These are phyloP conservation scores for Suillia variegata DNA, from an alignment of 2,888 invertebrate genomes.

Conservation along the genomic window DNA sequence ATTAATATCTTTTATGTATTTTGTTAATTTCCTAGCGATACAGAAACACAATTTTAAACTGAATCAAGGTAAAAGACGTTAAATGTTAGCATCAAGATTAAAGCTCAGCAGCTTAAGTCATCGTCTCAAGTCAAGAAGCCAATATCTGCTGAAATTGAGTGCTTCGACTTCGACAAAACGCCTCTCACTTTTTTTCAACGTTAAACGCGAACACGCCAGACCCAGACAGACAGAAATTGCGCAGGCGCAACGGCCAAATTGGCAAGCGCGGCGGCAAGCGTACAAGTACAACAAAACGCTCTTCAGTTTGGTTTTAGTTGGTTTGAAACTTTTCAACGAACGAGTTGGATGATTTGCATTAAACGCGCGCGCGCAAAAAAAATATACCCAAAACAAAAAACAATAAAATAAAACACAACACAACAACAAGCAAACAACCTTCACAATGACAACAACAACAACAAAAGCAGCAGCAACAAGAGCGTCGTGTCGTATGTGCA, in stretches of 20 bases:
- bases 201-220: too few relatives aligned
- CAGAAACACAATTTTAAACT: too few relatives aligned
- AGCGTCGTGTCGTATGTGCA: constrained; percentile 18
- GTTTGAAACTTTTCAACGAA: constrained; percentile 32
- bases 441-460: constrained; percentile 30
- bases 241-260: not conserved
- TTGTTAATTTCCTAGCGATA: too few relatives aligned
- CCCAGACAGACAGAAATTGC: not conserved
- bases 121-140: too few relatives aligned
- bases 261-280: not conserved
- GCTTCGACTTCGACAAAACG: constrained; percentile 22
- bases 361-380: not conserved
- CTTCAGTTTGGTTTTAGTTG: constrained; percentile 30
- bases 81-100: too few relatives aligned
- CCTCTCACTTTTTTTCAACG: constrained; percentile 33
- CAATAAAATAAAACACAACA: too few relatives aligned
- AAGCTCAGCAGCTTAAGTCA: too few relatives aligned
- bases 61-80: too few relatives aligned
- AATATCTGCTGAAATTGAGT: not conserved
- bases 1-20: too few relatives aligned
- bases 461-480: constrained; percentile 19
- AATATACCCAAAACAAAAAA: too few relatives aligned
- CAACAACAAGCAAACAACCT: constrained; percentile 18
- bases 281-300: too few relatives aligned
- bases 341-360: constrained; percentile 26